phyloP scores from a whole-genome alignment of 1,140 invertebrate genomes.

The Drosophila arawakana region DNA sequence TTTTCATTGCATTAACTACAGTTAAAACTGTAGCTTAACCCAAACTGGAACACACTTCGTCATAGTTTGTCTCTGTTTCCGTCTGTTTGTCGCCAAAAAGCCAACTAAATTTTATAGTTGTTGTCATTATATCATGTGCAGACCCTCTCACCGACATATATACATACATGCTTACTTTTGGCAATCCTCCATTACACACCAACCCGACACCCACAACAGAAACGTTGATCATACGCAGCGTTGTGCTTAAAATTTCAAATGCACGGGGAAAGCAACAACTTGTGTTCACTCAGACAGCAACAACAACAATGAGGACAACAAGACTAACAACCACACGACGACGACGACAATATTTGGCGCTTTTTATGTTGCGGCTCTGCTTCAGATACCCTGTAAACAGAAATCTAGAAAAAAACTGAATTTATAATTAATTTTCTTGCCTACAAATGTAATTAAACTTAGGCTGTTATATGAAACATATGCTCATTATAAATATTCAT shows the following conservation, averaged over 20 bases:
- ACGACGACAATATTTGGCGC: conserved; percentile 50
- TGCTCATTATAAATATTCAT: neutral
- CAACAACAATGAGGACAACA: neutral
- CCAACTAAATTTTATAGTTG: conserved; percentile 49
- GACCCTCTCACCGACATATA: neutral
- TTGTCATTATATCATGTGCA: conserved; percentile 57
- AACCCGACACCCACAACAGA: conserved; percentile 12
- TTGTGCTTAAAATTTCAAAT: conserved; percentile 57
- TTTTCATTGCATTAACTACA: neutral
- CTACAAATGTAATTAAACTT: too few species aligned
- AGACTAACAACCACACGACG: conserved; percentile 24
- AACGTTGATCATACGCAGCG: conserved; percentile 53
- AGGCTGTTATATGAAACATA: neutral
- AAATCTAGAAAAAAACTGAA: neutral
- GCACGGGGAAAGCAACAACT: conserved; percentile 28
- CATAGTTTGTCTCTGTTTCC: conserved; percentile 9
- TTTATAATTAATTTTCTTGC: neutral
- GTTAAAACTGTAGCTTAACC: too few species aligned
- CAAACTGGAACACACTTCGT: conserved; percentile 3
- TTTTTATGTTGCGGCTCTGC: conserved; percentile 33
- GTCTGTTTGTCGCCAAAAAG: conserved; percentile 41
- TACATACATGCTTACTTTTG: conserved; percentile 5
- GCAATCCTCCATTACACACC: neutral
- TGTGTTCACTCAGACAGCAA: conserved; percentile 7
- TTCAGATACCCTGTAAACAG: neutral